Evolutionary conservation across 1,140 invertebrate genomes (phyloP).

Genomic region (Brachionus koreanus): DNA sequence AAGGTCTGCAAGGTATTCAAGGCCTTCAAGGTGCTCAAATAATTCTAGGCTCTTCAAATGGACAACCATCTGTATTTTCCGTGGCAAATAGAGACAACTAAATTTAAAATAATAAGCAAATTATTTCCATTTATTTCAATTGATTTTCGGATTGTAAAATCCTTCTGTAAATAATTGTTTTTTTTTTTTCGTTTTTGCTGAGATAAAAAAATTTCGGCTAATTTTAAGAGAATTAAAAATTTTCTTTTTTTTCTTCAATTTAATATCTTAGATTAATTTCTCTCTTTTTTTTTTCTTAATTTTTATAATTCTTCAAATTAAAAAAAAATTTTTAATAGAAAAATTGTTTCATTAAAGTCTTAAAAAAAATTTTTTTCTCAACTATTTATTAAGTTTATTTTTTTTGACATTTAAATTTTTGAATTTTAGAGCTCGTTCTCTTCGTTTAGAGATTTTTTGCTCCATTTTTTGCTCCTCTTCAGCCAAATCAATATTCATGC

Average conservation of each 20-base stretch:
- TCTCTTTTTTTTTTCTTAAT: neutral
- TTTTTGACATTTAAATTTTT: neutral
- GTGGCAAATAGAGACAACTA: slow-evolving; percentile 16
- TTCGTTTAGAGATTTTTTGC: neutral
- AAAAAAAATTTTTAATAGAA: neutral
- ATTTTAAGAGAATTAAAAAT: neutral
- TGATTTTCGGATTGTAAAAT: neutral
- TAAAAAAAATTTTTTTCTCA: neutral
- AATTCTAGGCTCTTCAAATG: slow-evolving; percentile 1
- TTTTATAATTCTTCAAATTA: neutral
- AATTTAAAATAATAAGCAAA: neutral
- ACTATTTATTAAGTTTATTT: neutral
- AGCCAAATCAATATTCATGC: neutral
- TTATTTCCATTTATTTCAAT: neutral
- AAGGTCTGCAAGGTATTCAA: slow-evolving; percentile 14
- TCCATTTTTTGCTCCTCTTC: neutral
- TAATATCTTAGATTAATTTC: neutral
- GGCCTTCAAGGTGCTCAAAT: slow-evolving; percentile 33
- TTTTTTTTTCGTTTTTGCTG: neutral
- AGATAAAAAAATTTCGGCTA: neutral
- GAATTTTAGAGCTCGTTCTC: neutral
- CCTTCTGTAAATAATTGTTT: neutral
- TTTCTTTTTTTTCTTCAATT: neutral
- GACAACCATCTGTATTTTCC: neutral
- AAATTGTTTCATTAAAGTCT: neutral